These are phyloP conservation scores for Dascillus cervinus DNA, from an alignment of 2,888 invertebrate genomes.

Conservation along the genomic window DNA sequence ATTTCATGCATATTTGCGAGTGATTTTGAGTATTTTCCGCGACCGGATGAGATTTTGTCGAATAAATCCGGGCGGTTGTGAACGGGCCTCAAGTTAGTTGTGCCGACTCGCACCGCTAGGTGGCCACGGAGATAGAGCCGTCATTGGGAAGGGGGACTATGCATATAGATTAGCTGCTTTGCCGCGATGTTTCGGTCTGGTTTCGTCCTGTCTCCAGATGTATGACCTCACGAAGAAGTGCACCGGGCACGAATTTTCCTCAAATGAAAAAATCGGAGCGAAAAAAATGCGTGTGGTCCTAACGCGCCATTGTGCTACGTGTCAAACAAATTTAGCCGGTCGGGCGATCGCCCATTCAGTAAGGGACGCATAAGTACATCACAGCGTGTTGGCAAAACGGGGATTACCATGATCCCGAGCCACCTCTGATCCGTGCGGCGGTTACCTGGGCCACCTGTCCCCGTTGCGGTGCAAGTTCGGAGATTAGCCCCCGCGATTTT, in stretches of 20 bases:
- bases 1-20: too few species aligned
- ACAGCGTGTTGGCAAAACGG: slow-evolving; percentile 10
- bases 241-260: neutral
- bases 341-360: slow-evolving; percentile 21
- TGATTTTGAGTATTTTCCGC: too few species aligned
- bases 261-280: too few species aligned
- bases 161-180: slow-evolving; percentile 52
- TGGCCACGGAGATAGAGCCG: slow-evolving; percentile 41
- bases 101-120: slow-evolving; percentile 27
- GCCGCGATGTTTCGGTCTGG: slow-evolving; percentile 24
- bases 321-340: slow-evolving; percentile 31
- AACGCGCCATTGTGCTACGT: slow-evolving; percentile 26
- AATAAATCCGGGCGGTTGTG: slow-evolving; percentile 4
- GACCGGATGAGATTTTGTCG: neutral
- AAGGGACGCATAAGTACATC: slow-evolving; percentile 1
- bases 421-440: slow-evolving; percentile 7
- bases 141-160: slow-evolving; percentile 39
- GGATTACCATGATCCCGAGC: slow-evolving; percentile 5
- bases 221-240: neutral
- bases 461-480: too few species aligned
- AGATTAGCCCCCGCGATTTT: too few species aligned
- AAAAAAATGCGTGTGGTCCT: slow-evolving; percentile 20
- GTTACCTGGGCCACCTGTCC: slow-evolving; percentile 16
- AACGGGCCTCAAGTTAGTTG: slow-evolving; percentile 19
- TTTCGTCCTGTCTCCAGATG: neutral